Percentiles rank a stretch among this genome's conserved stretches.
phyloP scores from a whole-genome alignment of 1,140 invertebrate species.

The Xylocopa sonorina region DNA sequence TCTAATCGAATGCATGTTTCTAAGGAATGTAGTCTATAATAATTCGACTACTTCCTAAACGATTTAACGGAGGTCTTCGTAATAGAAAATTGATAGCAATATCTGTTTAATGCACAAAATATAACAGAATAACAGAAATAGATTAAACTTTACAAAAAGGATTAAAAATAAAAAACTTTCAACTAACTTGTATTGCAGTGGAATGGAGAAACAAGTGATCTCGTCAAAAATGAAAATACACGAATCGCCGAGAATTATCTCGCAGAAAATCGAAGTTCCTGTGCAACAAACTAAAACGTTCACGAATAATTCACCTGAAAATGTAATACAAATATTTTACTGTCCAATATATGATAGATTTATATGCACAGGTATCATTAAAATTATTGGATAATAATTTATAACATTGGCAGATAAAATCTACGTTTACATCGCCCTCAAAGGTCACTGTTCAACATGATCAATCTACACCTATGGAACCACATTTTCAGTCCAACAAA shows the following conservation, averaged over 20 bases:
- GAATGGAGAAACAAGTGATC: conserved; percentile 10
- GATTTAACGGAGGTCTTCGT: background rate
- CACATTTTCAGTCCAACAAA: conserved; percentile 80
- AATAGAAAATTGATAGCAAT: too few species aligned
- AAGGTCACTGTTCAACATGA: conserved; percentile 34
- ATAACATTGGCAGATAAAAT: conserved; percentile 17
- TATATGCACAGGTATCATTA: too few species aligned
- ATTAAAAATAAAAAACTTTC: background rate
- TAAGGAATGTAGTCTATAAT: background rate
- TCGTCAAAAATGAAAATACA: conserved; percentile 1
- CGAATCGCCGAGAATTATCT: background rate
- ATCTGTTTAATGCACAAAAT: too few species aligned
- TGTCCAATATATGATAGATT: background rate
- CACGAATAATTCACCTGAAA: background rate
- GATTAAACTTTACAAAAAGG: background rate
- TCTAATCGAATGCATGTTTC: background rate
- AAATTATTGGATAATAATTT: background rate
- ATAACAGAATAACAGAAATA: background rate
- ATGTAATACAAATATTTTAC: background rate
- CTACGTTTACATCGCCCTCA: background rate
- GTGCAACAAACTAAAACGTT: conserved; percentile 1
- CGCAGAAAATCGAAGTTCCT: conserved; percentile 6
- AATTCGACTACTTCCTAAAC: background rate
- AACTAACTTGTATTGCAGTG: conserved; percentile 1
- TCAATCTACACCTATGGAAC: conserved; percentile 56